A percentile compares a stretch with the other conserved stretches of the same genome.
phyloP scores from a whole-genome alignment of 1,140 invertebrate species.

The Drosophila ohnishii region DNA sequence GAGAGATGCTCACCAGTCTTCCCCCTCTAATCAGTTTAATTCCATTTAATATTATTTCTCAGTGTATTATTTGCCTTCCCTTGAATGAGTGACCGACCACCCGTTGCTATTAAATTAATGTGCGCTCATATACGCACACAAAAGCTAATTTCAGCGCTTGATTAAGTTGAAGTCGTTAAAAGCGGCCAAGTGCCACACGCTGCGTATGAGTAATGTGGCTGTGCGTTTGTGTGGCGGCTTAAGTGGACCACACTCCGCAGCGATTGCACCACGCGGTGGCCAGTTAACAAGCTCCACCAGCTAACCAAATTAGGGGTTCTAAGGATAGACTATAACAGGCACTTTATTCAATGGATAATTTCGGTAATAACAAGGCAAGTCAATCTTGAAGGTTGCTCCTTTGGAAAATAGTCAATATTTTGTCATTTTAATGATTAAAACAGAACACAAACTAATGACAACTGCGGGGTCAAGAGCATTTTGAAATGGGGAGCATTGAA shows the following conservation, averaged over 20 bases:
- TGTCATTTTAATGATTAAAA: background rate
- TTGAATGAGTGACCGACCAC: constrained; percentile 43
- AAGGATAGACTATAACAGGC: constrained; percentile 30
- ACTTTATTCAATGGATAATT: constrained; percentile 20
- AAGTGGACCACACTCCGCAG: constrained; percentile 47
- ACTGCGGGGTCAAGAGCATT: background rate
- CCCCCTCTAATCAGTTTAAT: too few relatives aligned
- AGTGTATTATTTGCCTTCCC: constrained; percentile 28
- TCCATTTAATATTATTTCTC: background rate
- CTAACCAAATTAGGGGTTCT: constrained; percentile 30
- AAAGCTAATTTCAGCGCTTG: constrained; percentile 80
- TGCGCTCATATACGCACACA: constrained; percentile 79
- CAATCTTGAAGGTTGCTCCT: background rate
- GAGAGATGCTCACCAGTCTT: background rate
- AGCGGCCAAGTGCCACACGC: constrained; percentile 70
- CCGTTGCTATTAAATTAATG: constrained; percentile 77
- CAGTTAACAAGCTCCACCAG: constrained; percentile 20
- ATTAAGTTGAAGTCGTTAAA: constrained; percentile 81
- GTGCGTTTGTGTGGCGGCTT: constrained; percentile 39
- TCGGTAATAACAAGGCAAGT: constrained; percentile 2
- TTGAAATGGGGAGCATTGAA: background rate
- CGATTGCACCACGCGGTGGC: constrained; percentile 7
- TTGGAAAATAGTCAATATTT: too few relatives aligned
- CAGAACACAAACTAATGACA: background rate
- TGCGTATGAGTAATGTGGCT: constrained; percentile 75